Evolutionary conservation across 2,113 vertebrate genomes (phyloP).

Genomic region (Trachemys scripta): DNA sequence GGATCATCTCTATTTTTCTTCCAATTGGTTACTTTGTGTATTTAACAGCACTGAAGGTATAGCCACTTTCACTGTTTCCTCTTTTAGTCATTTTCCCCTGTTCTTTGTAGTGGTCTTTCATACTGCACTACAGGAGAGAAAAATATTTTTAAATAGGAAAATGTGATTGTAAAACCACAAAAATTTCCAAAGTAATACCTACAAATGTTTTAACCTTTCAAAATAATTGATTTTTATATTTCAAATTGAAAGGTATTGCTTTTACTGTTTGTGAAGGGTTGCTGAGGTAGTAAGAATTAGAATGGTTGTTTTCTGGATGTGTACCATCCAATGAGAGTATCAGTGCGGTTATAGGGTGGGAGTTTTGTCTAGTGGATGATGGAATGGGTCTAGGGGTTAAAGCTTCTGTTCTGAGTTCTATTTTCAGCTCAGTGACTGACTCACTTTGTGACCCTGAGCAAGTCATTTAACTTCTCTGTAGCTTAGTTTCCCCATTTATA

Average conservation of each 20-base stretch:
- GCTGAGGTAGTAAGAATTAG: background rate
- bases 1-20: background rate
- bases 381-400: background rate
- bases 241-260: background rate
- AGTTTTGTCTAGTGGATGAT: background rate
- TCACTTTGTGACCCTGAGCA: background rate
- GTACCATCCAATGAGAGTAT: background rate
- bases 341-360: background rate
- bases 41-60: background rate
- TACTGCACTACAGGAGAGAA: background rate
- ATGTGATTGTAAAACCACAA: background rate
- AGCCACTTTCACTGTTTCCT: rapidly evolving
- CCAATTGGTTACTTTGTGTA: background rate
- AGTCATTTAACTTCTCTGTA: background rate
- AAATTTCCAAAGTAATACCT: background rate
- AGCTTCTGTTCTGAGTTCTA: background rate
- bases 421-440: background rate
- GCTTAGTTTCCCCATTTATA: background rate
- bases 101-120: background rate
- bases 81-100: background rate
- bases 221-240: background rate
- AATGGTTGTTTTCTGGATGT: background rate
- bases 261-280: background rate
- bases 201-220: background rate
- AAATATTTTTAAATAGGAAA: background rate